Base-by-base conservation (phyloP, 2,888 invertebrate genomes). In the Willowsia nigromaculata region DNA sequence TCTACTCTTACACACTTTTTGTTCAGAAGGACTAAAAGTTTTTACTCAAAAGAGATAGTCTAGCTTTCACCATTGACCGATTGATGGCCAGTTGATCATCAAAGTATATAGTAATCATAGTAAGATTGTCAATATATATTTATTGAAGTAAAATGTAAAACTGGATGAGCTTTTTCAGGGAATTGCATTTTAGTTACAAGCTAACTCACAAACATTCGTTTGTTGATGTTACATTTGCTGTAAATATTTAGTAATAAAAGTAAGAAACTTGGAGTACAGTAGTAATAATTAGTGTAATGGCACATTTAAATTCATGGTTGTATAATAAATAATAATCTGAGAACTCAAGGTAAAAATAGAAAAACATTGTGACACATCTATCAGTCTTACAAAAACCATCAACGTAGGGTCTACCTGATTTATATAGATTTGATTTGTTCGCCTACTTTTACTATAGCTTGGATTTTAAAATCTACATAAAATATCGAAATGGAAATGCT, bases 311-410 rank as follows among this genome's bases (percentile, higher is more conserved):
- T n/a, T 43, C 25, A 71, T 71, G 37, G 18, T 18, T 43, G 18
- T n/a, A n/a, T 11, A 65, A 40, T 27, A 15, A 33, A 15, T 25
- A 33, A 15, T 30, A 50, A 53, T 50, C 18, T 7, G 47, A 50
- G 15, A 50, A 83, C 37, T 18, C 50, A 84, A 56, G 15, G 43
- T 22, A 40, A 68, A 43, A 83, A 27, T 68, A 37, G 27, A 30
- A 22, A 62, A 47, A 25, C 25, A 11, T 78, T 85, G 78, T 78
- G 85, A 78, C 85, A 85, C 18, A 37, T 76, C 65, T 85, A 85
- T 85, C 85, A 85, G 85, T 85, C 85, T 85, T 78, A 78, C 62
- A 78, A 85, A 85, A 85, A 85, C 50, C 47, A 78, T 76, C 56
- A 65, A 62, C 43, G 33, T 65, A 85, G 53, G 56, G 85, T 71